Percentiles rank a stretch among this genome's conserved stretches.
Conservation (phyloP, 2,113 vertebrate genomes). For the Xenotilapia flavipinnis region DNA sequence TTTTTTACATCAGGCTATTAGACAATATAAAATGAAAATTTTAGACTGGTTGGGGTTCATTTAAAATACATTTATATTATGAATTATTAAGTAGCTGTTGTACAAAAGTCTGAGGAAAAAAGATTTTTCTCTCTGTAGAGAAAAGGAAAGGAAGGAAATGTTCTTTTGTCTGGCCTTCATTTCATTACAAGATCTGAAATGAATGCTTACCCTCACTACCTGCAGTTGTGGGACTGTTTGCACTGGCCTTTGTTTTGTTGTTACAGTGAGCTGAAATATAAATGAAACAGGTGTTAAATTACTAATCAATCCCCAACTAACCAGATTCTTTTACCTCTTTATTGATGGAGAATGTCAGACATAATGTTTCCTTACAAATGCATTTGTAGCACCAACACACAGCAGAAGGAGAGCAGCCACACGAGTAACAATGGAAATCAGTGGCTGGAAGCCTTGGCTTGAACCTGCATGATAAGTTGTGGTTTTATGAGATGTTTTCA, state of each 20-base stretch:
- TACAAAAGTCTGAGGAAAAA: not conserved
- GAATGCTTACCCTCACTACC: not conserved
- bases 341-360: not conserved
- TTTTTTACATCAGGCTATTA: not conserved
- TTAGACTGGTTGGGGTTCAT: not conserved
- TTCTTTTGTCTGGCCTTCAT: not conserved
- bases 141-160: too few relatives aligned
- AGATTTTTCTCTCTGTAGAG: not conserved
- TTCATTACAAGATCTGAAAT: not conserved
- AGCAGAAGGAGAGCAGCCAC: slow-evolving; percentile 12
- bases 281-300: not conserved
- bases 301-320: not conserved
- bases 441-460: accelerated
- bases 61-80: not conserved
- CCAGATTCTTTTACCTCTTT: not conserved
- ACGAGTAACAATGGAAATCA: slow-evolving; percentile 2
- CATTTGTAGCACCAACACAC: not conserved
- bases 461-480: not conserved
- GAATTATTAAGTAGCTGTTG: not conserved
- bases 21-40: not conserved
- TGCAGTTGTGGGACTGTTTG: not conserved
- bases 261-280: not conserved
- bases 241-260: not conserved
- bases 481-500: not conserved
- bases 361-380: not conserved